Percentiles rank a stretch among this genome's conserved stretches.
These are phyloP conservation scores for Alloplasta piceator DNA, from an alignment of 2,888 invertebrate species.

Conservation along the genomic window DNA sequence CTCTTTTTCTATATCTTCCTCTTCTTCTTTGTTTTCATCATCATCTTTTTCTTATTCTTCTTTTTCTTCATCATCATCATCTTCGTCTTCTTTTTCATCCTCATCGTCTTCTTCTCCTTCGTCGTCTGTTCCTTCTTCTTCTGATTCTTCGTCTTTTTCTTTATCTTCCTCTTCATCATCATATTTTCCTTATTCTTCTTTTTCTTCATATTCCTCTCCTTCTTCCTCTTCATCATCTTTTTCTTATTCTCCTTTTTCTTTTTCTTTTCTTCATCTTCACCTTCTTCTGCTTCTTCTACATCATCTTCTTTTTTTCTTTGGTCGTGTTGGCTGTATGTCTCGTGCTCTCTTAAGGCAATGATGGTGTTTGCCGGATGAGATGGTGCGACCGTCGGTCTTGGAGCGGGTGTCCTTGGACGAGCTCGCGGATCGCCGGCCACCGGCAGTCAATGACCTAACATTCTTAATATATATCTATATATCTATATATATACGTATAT, in stretches of 20 bases:
- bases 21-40: neutral
- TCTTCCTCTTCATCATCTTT: conserved; percentile 53
- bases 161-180: neutral
- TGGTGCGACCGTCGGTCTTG: conserved; percentile 70
- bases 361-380: conserved; percentile 30
- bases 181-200: neutral
- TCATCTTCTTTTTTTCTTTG: neutral
- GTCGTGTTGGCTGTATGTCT: neutral
- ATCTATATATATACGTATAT: no score
- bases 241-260: conserved; percentile 36
- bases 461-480: conserved; percentile 73
- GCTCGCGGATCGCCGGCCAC: conserved; percentile 82
- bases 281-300: neutral
- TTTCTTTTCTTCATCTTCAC: conserved; percentile 7
- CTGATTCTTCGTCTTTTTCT: conserved; percentile 14
- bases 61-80: no score
- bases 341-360: neutral
- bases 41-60: neutral
- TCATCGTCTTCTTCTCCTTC: conserved; percentile 42
- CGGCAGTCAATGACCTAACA: conserved; percentile 82
- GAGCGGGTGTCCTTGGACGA: conserved; percentile 82
- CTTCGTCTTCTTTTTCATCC: no score
- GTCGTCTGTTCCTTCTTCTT: conserved; percentile 57
- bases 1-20: conserved; percentile 9
- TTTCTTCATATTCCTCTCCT: no score